Conservation (phyloP, 2,113 vertebrate species). For the Trochalopteron elliotii region DNA sequence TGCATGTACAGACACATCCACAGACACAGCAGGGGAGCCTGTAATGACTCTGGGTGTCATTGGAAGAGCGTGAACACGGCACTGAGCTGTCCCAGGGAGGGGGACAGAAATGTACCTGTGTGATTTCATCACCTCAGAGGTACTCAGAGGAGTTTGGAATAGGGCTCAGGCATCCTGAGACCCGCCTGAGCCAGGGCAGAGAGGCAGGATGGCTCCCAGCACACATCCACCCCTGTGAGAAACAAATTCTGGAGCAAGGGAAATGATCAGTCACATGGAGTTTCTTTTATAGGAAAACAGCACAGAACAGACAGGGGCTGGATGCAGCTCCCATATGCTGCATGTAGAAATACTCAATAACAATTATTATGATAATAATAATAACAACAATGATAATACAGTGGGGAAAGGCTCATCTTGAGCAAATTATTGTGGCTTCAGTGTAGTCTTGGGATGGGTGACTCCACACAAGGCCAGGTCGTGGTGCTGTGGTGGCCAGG, state of each 20-base stretch:
- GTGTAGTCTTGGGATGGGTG: not conserved
- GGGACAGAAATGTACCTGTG: not conserved
- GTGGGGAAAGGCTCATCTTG: not conserved
- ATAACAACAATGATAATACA: too few relatives aligned
- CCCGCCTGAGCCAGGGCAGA: not conserved
- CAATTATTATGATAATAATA: not conserved
- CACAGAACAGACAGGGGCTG: not conserved
- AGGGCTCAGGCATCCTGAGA: fast-evolving
- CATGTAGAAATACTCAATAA: not conserved
- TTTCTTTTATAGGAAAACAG: not conserved
- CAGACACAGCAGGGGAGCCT: not conserved
- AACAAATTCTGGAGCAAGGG: not conserved
- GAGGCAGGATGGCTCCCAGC: not conserved
- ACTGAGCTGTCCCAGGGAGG: not conserved
- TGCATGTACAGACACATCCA: fast-evolving
- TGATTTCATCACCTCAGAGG: not conserved
- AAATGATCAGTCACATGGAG: not conserved
- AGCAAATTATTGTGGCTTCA: not conserved
- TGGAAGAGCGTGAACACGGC: fast-evolving
- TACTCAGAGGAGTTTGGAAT: fast-evolving
- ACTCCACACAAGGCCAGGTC: fast-evolving
- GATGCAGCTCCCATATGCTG: not conserved
- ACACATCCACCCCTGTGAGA: not conserved
- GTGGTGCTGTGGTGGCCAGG: not conserved
- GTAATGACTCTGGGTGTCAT: not conserved